These are phyloP conservation scores for Xanthostigma xanthostigma DNA, from an alignment of 2,888 invertebrate genomes.

Conservation along the genomic window DNA sequence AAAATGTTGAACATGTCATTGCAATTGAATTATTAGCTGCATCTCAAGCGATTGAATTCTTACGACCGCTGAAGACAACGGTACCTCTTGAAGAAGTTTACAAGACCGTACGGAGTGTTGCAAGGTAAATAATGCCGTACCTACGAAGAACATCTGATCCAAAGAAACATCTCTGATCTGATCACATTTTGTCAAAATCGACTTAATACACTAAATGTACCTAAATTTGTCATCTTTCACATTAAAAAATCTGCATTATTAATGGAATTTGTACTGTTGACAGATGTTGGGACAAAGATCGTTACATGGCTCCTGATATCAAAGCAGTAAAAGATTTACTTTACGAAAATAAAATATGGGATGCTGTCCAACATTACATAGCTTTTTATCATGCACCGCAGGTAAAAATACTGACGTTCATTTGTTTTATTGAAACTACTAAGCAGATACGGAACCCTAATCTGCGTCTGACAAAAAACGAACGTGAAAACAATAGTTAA, in stretches of 20 bases:
- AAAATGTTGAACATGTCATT: conserved; percentile 39
- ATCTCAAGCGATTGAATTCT: conserved; percentile 51
- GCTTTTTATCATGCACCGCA: conserved; percentile 28
- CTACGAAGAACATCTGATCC: background rate
- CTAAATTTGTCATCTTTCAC: too few relatives aligned
- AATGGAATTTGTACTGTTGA: conserved; percentile 9
- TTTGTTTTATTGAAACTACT: background rate
- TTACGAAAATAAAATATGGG: conserved; percentile 35
- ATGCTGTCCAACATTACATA: conserved; percentile 30
- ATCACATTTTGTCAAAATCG: too few relatives aligned
- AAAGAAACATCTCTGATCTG: too few relatives aligned
- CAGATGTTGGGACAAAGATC: conserved; percentile 44
- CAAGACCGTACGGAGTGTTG: conserved; percentile 35
- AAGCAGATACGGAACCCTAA: too few relatives aligned
- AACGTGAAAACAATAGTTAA: too few relatives aligned
- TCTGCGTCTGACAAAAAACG: too few relatives aligned
- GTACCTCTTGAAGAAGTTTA: conserved; percentile 47
- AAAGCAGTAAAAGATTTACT: conserved; percentile 37
- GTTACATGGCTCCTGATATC: conserved; percentile 50
- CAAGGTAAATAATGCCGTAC: conserved; percentile 22
- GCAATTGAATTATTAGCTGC: conserved; percentile 49
- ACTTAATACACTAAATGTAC: too few relatives aligned
- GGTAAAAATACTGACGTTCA: conserved; percentile 15
- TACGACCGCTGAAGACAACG: conserved; percentile 45
- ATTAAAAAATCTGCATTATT: background rate